Base-by-base conservation (phyloP, 2,888 invertebrate genomes). In the Tetramorium bicarinatum region DNA sequence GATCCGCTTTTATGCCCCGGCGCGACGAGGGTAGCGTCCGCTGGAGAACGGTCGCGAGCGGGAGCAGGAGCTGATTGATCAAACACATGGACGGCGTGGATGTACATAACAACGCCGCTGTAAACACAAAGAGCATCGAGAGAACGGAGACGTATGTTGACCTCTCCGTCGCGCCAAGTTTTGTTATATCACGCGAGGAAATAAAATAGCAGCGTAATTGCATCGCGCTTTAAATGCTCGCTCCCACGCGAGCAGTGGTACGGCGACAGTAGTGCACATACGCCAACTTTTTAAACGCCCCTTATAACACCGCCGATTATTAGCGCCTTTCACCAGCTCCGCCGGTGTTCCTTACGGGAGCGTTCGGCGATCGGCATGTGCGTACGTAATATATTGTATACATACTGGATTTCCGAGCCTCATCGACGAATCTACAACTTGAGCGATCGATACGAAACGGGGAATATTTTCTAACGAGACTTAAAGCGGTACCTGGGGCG, bases 321-420 rank as follows among this genome's bases (percentile, higher is more conserved):
- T 59, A 54, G 11, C 44, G 69, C 69, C 69, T 79, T 79, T 79
- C 69, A 79, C n/a, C n/a, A n/a, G n/a, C 79, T 79, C 79, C 67
- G 29, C 29, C 38, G 13, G 18, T 52, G 9, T 44, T 56, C 56
- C 44, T 56, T 41, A 47, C 41, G 38, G 41, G 21, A 75, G 62
- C 11, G 15, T 75, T 38, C 75, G 49, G 11, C 41, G 38, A 62
- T 56, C 59, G 1, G 18, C 44, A 29, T 38, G 15, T 71, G 49
- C 25, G 69, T 34, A 11, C 21, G 18, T 7, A 18, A 9, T n/a
- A 9, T 34, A 29, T 29, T 34, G 18, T 49, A 47, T 44, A 56
- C 8, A 13, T 56, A 59, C 25, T 7, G 18, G 18, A 59, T 44
- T 44, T 74, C 41, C 18, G 41, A 56, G 41, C 21, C 18, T 56